Percentiles rank a stretch among this genome's conserved stretches.
phyloP scores from a whole-genome alignment of 37 sponge, comb jelly and placozoan genomes.

The Lycopodina hypogea region DNA sequence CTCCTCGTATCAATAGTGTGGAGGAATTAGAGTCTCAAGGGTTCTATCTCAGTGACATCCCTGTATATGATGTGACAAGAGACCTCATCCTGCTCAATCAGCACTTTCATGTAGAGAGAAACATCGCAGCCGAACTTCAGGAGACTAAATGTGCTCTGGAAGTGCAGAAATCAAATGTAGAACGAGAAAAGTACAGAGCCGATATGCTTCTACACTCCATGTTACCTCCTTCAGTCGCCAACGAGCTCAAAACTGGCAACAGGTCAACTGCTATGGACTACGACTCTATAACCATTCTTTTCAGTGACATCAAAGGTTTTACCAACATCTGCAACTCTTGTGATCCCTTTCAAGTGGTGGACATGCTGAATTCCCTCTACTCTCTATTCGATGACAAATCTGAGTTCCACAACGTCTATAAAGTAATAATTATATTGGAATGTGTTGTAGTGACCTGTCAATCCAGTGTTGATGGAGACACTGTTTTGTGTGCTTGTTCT shows the following conservation, averaged over 20 bases:
- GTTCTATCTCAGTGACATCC: conserved; percentile 75
- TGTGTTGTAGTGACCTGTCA: not conserved
- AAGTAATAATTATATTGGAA: conserved; percentile 40
- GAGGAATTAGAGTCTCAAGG: conserved; percentile 55
- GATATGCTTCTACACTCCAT: conserved; percentile 72
- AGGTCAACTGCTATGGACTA: conserved; percentile 37
- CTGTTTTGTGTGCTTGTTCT: not conserved
- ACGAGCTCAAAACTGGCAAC: conserved; percentile 23
- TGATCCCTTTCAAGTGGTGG: conserved; percentile 65
- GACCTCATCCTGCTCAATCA: conserved; percentile 61
- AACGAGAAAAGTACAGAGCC: conserved; percentile 58
- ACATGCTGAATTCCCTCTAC: conserved; percentile 75
- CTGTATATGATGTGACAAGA: conserved; percentile 63
- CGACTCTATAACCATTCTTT: conserved; percentile 66
- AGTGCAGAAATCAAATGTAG: conserved; percentile 43
- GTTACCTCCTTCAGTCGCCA: conserved; percentile 66
- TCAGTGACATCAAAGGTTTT: conserved; percentile 89
- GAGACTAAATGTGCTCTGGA: conserved; percentile 47
- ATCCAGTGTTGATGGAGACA: not conserved
- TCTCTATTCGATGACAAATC: conserved; percentile 60
- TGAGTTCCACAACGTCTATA: conserved; percentile 71
- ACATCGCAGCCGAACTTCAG: conserved; percentile 47
- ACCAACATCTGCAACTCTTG: conserved; percentile 69
- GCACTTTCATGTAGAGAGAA: conserved; percentile 54
- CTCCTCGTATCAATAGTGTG: conserved; percentile 55